phyloP scores from a whole-genome alignment of 2,888 invertebrate genomes.

The Ectobius pallidus region DNA sequence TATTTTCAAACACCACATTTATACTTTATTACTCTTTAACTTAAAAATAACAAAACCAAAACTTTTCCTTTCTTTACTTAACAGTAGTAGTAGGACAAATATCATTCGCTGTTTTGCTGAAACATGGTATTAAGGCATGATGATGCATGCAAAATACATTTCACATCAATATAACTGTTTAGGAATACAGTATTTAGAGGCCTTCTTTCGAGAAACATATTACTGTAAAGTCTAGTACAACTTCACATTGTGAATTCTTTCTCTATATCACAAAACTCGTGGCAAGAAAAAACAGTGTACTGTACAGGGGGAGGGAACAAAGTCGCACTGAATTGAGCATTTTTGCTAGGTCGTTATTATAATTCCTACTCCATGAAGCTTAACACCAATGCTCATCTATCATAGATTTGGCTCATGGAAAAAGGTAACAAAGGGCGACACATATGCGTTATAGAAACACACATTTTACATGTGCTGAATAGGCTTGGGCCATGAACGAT shows the following conservation, averaged over 20 bases:
- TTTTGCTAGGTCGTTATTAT: not conserved
- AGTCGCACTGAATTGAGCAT: not conserved
- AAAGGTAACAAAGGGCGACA: conserved; percentile 16
- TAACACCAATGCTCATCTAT: conserved; percentile 4
- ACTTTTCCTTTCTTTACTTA: conserved; percentile 1
- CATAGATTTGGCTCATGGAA: conserved; percentile 1
- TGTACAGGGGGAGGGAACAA: not conserved
- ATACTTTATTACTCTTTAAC: not conserved
- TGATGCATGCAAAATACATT: conserved; percentile 20
- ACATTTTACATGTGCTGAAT: not conserved
- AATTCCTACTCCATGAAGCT: conserved; percentile 2
- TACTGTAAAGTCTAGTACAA: not conserved
- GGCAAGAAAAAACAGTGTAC: conserved; percentile 1
- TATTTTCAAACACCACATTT: conserved; percentile 8
- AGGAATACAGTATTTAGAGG: conserved; percentile 19
- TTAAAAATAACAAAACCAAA: not conserved
- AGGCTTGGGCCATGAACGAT: not conserved
- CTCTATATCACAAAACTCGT: not conserved
- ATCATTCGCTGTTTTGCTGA: conserved; percentile 19
- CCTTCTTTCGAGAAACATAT: conserved; percentile 6
- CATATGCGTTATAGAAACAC: not conserved
- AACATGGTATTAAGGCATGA: conserved; percentile 19
- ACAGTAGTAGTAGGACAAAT: not conserved
- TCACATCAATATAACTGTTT: not conserved
- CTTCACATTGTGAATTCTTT: not conserved